phyloP scores from a whole-genome alignment of 2,113 vertebrate genomes.

The Daphoenositta chrysoptera region DNA sequence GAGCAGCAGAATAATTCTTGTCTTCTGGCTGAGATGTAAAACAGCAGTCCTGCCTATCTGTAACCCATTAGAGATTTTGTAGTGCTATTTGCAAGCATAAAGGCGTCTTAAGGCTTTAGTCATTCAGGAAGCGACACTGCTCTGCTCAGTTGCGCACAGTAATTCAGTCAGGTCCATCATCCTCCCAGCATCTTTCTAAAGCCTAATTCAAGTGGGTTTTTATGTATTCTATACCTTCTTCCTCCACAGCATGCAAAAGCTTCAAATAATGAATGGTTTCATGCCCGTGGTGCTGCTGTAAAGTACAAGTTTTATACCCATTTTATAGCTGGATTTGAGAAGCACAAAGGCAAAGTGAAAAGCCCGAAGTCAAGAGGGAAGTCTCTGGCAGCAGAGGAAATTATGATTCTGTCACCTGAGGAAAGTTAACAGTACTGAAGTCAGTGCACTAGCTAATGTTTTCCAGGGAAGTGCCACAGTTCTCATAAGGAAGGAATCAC shows the following conservation, averaged over 20 bases:
- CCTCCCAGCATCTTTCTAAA: not conserved
- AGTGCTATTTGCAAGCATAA: not conserved
- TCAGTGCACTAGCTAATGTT: not conserved
- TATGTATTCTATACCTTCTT: not conserved
- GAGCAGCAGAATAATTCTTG: not conserved
- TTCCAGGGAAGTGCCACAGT: not conserved
- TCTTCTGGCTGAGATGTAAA: conserved; percentile 6
- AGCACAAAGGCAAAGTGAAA: not conserved
- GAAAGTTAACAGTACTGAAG: not conserved
- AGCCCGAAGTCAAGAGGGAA: not conserved
- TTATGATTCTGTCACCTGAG: not conserved
- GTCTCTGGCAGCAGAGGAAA: not conserved
- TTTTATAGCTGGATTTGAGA: not conserved
- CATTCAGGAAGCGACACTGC: not conserved
- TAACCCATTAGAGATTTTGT: not conserved
- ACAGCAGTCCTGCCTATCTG: not conserved
- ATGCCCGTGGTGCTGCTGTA: not conserved
- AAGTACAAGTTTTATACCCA: not conserved
- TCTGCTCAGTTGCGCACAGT: not conserved
- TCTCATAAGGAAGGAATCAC: not conserved
- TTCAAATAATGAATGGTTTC: not conserved
- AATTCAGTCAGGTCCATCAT: not conserved
- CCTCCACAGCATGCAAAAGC: not conserved
- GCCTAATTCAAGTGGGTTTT: not conserved
- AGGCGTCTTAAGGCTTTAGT: not conserved